These are phyloP conservation scores for Enteromius anoplus DNA, from an alignment of 2,797 vertebrate genomes.

Conservation along the genomic window DNA sequence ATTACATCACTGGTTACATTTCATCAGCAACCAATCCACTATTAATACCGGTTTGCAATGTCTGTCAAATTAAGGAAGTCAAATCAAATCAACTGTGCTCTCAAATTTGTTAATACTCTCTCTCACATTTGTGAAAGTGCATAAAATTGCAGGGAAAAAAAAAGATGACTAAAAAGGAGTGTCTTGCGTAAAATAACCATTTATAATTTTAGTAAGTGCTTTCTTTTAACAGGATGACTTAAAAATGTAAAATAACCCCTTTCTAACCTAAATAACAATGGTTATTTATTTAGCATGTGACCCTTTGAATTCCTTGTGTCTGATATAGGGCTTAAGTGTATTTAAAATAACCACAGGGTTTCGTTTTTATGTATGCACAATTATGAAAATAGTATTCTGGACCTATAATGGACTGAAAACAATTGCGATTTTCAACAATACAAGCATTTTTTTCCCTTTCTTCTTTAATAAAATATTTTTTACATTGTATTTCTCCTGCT, in stretches of 20 bases:
- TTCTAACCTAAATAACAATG: not conserved
- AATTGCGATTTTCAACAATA: not conserved
- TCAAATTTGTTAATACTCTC: not conserved
- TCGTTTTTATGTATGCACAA: slow-evolving; percentile 8
- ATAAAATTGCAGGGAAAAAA: not conserved
- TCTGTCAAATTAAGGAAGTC: not conserved
- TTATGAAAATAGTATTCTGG: slow-evolving; percentile 32
- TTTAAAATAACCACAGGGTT: slow-evolving; percentile 2
- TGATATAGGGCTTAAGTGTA: not conserved
- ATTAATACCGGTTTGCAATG: not conserved
- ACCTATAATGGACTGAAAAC: not conserved
- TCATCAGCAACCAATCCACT: slow-evolving; percentile 1
- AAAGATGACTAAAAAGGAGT: not conserved
- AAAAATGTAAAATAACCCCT: not conserved
- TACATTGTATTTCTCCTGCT: slow-evolving; percentile 1
- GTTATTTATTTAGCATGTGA: not conserved
- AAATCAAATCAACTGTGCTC: not conserved
- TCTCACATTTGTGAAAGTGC: not conserved
- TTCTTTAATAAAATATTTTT: slow-evolving; percentile 36
- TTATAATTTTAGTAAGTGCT: not conserved
- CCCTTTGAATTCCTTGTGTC: not conserved
- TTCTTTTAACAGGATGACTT: not conserved
- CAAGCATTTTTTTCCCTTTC: not conserved
- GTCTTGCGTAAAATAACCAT: not conserved
- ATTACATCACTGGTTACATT: not conserved